Conservation (phyloP, 2,888 invertebrate species). For the Sycophila texana region DNA sequence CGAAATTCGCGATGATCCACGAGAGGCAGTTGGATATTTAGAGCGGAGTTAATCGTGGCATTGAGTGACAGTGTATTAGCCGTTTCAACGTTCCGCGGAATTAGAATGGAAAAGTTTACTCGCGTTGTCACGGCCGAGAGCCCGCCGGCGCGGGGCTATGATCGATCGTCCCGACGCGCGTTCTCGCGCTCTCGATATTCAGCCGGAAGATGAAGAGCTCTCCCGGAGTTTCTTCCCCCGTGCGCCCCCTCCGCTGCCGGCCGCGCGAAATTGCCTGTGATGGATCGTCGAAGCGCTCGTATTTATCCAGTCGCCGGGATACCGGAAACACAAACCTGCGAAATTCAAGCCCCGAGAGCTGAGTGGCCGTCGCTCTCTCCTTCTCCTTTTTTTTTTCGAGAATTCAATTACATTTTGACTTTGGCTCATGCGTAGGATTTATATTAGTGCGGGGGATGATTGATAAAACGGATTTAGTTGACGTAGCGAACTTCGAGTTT, state of each 20-base stretch:
- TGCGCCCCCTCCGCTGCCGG: no score
- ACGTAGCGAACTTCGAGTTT: no score
- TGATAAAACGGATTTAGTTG: no score
- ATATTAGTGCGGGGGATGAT: no score
- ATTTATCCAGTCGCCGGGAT: conserved; percentile 1
- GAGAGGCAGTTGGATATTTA: background rate
- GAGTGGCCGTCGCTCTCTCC: no score
- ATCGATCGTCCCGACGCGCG: conserved; percentile 37
- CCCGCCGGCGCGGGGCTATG: conserved; percentile 18
- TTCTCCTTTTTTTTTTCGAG: no score
- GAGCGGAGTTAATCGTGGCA: conserved; percentile 24
- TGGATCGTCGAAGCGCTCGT: conserved; percentile 36
- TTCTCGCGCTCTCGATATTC: background rate
- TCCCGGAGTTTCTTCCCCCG: conserved; percentile 13
- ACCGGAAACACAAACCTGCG: no score
- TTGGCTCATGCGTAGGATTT: no score
- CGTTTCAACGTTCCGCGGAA: conserved; percentile 30
- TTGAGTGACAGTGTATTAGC: conserved; percentile 51
- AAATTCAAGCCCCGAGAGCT: no score
- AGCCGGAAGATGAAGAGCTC: conserved; percentile 32
- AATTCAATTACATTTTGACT: no score
- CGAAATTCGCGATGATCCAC: background rate
- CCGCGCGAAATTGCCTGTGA: conserved; percentile 36
- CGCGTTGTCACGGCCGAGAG: conserved; percentile 1
- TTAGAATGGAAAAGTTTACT: conserved; percentile 52